Base-by-base conservation (phyloP, 2,797 vertebrate species). In the Xenopus petersii region DNA sequence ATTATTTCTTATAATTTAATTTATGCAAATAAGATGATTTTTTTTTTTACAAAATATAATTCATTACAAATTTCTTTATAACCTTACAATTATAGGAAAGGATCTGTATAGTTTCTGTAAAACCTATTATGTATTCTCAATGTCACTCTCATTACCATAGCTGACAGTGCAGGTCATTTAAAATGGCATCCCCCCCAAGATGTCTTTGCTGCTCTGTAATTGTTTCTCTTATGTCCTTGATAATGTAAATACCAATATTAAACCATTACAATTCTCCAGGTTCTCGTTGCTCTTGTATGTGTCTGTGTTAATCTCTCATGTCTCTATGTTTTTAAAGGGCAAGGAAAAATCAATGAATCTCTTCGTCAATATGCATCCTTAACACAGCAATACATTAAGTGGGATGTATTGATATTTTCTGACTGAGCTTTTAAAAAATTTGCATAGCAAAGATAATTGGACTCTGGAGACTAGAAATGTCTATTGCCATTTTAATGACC, bases 311-410 rank as follows among this genome's bases (percentile, higher is more conserved):
- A 81, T 88, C 92, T 88, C 84, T 36, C 85, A 84, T 84, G 84
- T 88, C 46, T 42, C 83, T 67, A 47, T 84, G 67, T 83, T 84
- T 82, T 85, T 93, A 90, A 93, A 94, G 89, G 91, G 92, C 92
- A 92, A 92, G 92, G 91, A 88, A 93, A 67, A 93, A 94, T 97
- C 95, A 89, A 97, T 97, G 92, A 86, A 80, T 85, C 85, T 86
- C 90, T 89, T 89, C 89, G 86, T 89, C 85, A 82, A 93, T 94
- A 94, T 95, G 93, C 92, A 91, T 97, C 94, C 96, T 94, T 94
- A 74, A 93, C 95, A 95, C 90, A 93, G 94, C 94, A 94, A 97
- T 97, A 97, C 96, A 98, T 96, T 96, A 97, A 96, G 93, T 94
- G 91, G 90, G 91, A 89, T 84, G 87, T 94, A 96, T 95, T 90